Base-by-base conservation (phyloP, 2,797 vertebrate species). In the Sardinella longiceps region DNA sequence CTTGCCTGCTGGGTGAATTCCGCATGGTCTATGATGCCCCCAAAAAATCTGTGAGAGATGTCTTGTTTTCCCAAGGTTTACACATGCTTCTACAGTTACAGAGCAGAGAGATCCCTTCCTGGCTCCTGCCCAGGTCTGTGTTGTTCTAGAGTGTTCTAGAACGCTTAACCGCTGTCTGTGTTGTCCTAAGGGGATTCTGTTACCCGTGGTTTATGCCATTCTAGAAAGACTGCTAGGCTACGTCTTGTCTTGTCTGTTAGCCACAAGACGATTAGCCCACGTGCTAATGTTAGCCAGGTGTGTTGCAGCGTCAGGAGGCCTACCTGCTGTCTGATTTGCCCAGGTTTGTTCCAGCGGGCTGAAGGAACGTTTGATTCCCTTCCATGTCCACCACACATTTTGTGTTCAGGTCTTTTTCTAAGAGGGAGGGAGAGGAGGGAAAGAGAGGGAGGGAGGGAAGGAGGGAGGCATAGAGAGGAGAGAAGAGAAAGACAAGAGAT, bases 391-490 rank as follows among this genome's bases (percentile, higher is more conserved):
- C 92, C 28, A 96, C 93, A 90, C 95, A 96, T 94, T 95, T 96
- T 30, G 95, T 96, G 92, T 96, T 96, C 82, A 96, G 86, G 85
- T 96, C 95, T 90, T 95, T 96, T 93, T 96, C 95, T 96, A 92
- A 88, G 43, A 10, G 37, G 82, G 84, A 89, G 74, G 33, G 89
- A 48, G 82, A 56, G n/a, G n/a, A n/a, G 81, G 1, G 88, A 77
- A 20, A 37, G 63, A 33, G 63, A 33, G 25, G 12, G 63, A 33
- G 28, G 33, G 28, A 10, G 5, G 28, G 58, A 25, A 7, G 25
- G 58, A 28, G 60, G 28, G 60, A 25, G 58, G 25, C 28, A 15
- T 10, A 66, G 66, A 37, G 66, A 48, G 14, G 37, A 20, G 18
- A 74, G n/a, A 18, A 23, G 18, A 77, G 37, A 74, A 15, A 77